These are phyloP conservation scores for Platorchestia sp. DNA, from an alignment of 1,140 invertebrate species.

Conservation along the genomic window DNA sequence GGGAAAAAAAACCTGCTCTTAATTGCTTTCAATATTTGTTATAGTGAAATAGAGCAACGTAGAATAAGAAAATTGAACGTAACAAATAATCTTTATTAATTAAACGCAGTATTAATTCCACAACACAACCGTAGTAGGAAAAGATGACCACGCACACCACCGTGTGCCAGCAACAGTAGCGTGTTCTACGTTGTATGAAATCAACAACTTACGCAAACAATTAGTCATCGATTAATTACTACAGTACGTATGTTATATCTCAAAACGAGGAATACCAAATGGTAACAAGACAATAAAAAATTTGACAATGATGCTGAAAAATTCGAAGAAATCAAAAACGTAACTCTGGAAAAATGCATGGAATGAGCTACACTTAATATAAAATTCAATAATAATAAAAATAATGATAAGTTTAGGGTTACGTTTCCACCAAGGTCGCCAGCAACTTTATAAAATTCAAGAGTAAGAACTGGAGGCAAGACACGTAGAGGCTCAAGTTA, in stretches of 20 bases:
- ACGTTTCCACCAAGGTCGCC: too few species aligned
- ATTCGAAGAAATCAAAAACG: neutral
- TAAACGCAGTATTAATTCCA: neutral
- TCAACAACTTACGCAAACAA: neutral
- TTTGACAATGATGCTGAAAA: neutral
- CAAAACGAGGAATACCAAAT: neutral
- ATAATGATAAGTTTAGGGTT: too few species aligned
- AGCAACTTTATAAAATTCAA: neutral
- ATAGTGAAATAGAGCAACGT: neutral
- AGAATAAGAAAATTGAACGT: neutral
- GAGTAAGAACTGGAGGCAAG: neutral
- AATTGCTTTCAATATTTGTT: neutral
- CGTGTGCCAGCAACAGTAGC: neutral
- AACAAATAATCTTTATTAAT: neutral
- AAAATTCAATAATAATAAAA: neutral
- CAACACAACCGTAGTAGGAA: neutral
- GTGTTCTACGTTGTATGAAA: neutral
- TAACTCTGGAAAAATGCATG: too few species aligned
- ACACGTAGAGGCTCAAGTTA: neutral
- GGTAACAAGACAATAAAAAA: too few species aligned
- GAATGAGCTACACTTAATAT: too few species aligned
- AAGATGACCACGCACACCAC: neutral
- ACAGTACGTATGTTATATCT: neutral
- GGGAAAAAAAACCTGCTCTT: neutral
- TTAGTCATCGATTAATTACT: neutral